Base-by-base conservation (phyloP, 1,140 invertebrate genomes). In the Sipha flava region DNA sequence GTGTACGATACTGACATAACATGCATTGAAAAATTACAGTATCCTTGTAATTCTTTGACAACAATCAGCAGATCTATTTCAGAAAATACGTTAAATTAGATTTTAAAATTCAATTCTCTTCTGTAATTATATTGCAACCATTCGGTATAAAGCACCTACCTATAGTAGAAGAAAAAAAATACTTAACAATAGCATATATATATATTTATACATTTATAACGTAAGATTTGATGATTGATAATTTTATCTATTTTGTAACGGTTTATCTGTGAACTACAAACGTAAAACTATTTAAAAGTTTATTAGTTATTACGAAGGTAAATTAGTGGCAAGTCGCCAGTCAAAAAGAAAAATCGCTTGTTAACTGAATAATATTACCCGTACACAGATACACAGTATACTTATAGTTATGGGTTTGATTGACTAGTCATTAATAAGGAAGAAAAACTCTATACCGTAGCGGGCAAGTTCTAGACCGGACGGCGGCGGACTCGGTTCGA, bases 41-140 rank as follows among this genome's bases (percentile, higher is more conserved):
- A 77, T 77, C 73, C 73, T 77, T 77, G 73, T 59, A 59, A 77
- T 77, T 77, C 73, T 77, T 77, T 21, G 52, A 43, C 34, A 57
- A 77, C 52, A 77, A 77, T 77, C 52, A 34, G 52, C 73, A 77
- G 49, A 77, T 77, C 4, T n/a, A 59, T 77, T 77, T 77, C 12
- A 23, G 23, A 77, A 77, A 77, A 77, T 26, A 43, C 52, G 12
- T 26, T 75, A 21, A 4, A 66, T 45, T 26, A 10, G 68, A 49
- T 54, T 34, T 23, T 21, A 37, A 73, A 73, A 40, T 59, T 59
- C 49, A 40, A 70, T 70, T 9, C 7, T 29, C 47, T 47, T 70
- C 43, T 5, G 18, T 3, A 16, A 0, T 16, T 59, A 6, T 16
- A 7, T 7, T 52, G 23, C 21, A 6, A 52, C 7, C 2, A 7